phyloP scores from a whole-genome alignment of 2,888 invertebrate genomes.

The Anthrax anthrax region DNA sequence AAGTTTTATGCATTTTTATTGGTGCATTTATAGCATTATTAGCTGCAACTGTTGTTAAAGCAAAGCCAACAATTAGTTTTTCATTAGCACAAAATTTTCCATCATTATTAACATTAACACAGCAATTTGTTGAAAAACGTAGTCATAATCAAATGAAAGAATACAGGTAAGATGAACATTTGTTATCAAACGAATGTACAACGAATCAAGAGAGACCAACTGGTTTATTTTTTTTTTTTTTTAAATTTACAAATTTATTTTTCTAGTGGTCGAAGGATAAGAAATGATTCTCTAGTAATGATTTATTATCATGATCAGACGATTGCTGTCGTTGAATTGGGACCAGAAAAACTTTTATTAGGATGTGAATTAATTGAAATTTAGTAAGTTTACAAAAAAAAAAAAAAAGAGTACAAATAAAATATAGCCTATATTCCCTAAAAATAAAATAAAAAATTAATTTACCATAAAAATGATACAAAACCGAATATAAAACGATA shows the following conservation, averaged over 20 bases:
- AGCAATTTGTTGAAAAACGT: conserved; percentile 31
- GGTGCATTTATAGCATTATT: conserved; percentile 25
- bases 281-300: conserved; percentile 54
- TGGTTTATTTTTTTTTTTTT: not conserved
- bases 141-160: conserved; percentile 30
- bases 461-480: too few relatives aligned
- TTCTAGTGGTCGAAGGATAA: conserved; percentile 49
- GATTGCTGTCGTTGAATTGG: conserved; percentile 67
- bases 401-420: too few relatives aligned
- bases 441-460: too few relatives aligned
- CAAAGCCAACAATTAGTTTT: conserved; percentile 32
- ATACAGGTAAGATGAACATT: conserved; percentile 31
- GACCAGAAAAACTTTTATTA: conserved; percentile 51
- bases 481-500: too few relatives aligned
- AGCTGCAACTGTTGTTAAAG: conserved; percentile 23
- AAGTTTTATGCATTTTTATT: conserved; percentile 21
- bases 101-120: conserved; percentile 30
- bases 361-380: conserved; percentile 77
- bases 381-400: conserved; percentile 52
- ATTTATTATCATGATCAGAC: conserved; percentile 71
- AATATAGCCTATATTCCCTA: too few relatives aligned
- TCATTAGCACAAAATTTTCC: conserved; percentile 28
- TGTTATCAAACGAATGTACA: too few relatives aligned
- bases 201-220: too few relatives aligned
- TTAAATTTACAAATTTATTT: too few relatives aligned